A percentile compares a stretch with the other conserved stretches of the same genome.
Evolutionary conservation across 1,140 invertebrate genomes (phyloP).

Genomic region (Pogonomyrmex californicus): DNA sequence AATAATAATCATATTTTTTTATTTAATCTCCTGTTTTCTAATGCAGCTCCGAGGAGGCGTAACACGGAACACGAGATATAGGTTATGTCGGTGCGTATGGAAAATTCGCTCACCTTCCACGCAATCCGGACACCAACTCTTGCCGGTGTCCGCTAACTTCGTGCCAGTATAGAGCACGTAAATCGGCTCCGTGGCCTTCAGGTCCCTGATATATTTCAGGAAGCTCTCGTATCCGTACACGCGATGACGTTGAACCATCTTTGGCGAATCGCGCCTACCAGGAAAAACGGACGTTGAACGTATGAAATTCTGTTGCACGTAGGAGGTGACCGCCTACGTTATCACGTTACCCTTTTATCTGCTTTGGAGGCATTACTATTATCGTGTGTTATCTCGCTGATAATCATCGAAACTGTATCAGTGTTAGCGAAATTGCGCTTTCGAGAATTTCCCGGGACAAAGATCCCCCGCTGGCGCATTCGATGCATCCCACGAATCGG

Average conservation of each 20-base stretch:
- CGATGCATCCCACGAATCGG: not conserved
- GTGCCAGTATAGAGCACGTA: slow-evolving; percentile 90
- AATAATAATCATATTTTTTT: too few relatives aligned
- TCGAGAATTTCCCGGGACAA: not conserved
- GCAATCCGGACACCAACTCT: slow-evolving; percentile 93
- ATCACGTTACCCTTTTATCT: slow-evolving; percentile 6
- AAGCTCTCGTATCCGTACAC: slow-evolving; percentile 89
- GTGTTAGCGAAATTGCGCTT: not conserved
- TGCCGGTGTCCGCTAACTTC: slow-evolving; percentile 88
- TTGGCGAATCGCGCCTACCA: slow-evolving; percentile 57
- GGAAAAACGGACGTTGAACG: not conserved
- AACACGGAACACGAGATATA: not conserved
- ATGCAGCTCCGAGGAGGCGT: too few relatives aligned
- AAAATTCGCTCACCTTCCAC: slow-evolving; percentile 87
- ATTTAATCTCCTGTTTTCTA: too few relatives aligned
- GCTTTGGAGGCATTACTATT: not conserved
- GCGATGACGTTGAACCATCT: slow-evolving; percentile 88
- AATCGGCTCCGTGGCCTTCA: slow-evolving; percentile 85
- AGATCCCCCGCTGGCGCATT: not conserved
- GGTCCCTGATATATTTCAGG: slow-evolving; percentile 86
- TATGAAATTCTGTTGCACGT: not conserved
- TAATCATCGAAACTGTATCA: not conserved
- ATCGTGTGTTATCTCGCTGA: not conserved
- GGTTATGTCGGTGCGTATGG: slow-evolving; percentile 61
- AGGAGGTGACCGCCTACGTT: not conserved